Evolutionary conservation across 1,140 invertebrate species (phyloP), one percentile per base, ranked within the genome.

Genomic region (Muscidifurax raptorellus): DNA sequence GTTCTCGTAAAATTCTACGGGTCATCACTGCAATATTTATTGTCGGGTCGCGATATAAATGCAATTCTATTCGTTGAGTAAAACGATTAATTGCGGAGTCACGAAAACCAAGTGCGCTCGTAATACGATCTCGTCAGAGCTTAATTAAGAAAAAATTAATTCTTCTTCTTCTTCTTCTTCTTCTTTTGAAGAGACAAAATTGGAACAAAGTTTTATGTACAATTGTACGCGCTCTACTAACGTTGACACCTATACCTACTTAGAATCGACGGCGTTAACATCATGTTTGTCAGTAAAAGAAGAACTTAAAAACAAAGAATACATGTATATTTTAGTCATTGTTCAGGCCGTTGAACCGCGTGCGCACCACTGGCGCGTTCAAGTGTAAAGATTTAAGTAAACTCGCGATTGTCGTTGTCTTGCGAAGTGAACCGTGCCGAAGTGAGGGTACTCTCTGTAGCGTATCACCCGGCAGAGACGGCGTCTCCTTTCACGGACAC

Each of bases 401-500:
- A 78, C 76, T 78, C 76, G 76, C 76, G 30, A 66, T 6, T n/a
- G n/a, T 28, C n/a, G 74, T 77, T 59, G 22, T 22, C 18, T 59
- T 22, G 52, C 15, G 52, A 59, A 59, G 6, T 22, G 18, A 59
- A 59, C 52, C 52, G 22, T 59, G 52, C 52, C 52, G 52, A 22
- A 18, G 6, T 59, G 52, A 59, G 18, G 18, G 22, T 59, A 59
- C 52, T 59, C 52, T 59, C 22, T 22, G 52, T 59, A 59, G 52
- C 52, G 52, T n/a, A n/a, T 22, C 18, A 59, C 52, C 22, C 52
- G 52, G 52, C 18, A 7, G 22, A 59, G 52, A 59, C 6, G 7
- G 3, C 6, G 18, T 59, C 52, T n/a, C 4, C 13, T n/a, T 13
- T 77, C 47, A 85, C 79, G 84, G 75, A 47, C 84, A 85, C 75